phyloP scores from a whole-genome alignment of 2,113 vertebrate genomes.

The Brachypodius melanocephalos region DNA sequence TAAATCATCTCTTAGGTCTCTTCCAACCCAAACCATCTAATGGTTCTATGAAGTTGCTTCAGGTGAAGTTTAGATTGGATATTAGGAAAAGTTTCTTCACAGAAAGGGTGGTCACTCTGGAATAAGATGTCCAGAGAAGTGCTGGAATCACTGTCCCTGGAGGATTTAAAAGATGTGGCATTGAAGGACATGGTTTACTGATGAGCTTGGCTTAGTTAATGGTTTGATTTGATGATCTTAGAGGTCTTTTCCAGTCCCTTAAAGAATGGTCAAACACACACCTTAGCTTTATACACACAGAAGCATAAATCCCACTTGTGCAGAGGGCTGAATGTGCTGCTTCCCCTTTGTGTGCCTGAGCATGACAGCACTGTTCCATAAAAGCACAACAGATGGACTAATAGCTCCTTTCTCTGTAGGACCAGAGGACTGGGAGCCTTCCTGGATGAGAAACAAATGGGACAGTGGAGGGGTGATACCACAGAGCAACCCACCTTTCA shows the following conservation, averaged over 20 bases:
- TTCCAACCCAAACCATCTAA: not conserved
- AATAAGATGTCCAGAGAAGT: not conserved
- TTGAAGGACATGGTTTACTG: not conserved
- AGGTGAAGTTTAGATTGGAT: not conserved
- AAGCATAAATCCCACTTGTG: not conserved
- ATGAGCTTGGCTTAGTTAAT: not conserved
- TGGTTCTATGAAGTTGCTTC: not conserved
- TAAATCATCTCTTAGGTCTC: not conserved
- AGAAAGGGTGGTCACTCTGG: not conserved
- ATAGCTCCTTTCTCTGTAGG: not conserved
- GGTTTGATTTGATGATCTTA: not conserved
- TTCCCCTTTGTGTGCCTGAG: not conserved
- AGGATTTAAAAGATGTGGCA: not conserved
- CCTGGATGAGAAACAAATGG: not conserved
- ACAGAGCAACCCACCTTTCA: constrained; percentile 57
- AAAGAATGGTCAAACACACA: not conserved
- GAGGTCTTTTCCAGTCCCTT: not conserved
- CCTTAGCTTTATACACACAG: not conserved
- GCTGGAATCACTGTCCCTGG: no score
- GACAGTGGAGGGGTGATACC: not conserved
- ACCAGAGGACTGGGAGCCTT: not conserved
- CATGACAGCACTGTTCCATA: not conserved
- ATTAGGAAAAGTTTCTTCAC: not conserved
- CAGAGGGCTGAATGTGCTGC: not conserved
- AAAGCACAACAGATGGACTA: not conserved